A percentile compares a stretch with the other conserved stretches of the same genome.
Evolutionary conservation across 2,797 vertebrate species (phyloP).

Genomic region (Saxicola maurus): DNA sequence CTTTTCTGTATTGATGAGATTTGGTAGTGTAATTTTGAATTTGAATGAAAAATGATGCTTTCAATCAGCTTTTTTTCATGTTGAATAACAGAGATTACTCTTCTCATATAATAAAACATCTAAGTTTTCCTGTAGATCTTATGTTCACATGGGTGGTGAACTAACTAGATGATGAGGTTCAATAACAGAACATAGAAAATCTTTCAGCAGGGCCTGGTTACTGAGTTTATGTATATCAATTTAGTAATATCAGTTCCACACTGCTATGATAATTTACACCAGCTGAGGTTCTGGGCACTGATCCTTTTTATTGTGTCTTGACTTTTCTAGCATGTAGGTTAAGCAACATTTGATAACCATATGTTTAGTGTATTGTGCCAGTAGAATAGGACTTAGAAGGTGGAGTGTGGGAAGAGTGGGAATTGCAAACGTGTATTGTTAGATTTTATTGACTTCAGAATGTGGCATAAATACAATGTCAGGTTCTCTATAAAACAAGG

Average conservation of each 20-base stretch:
- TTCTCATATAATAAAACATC: not conserved
- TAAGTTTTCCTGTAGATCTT: not conserved
- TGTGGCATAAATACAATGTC: not conserved
- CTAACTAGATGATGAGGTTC: not conserved
- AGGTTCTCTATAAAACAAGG: slow-evolving; percentile 13
- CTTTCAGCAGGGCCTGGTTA: slow-evolving; percentile 4
- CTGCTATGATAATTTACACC: slow-evolving; percentile 38
- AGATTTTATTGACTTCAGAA: slow-evolving; percentile 35
- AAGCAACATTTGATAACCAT: slow-evolving; percentile 58
- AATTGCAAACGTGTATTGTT: not conserved
- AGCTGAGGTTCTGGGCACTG: slow-evolving; percentile 49
- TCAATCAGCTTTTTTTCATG: not conserved
- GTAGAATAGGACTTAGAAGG: slow-evolving; percentile 16
- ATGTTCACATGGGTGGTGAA: not conserved
- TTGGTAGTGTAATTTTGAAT: not conserved
- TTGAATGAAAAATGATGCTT: not conserved
- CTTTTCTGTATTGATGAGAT: not conserved
- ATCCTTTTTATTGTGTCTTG: slow-evolving; percentile 47
- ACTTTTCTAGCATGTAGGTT: slow-evolving; percentile 12
- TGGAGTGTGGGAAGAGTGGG: slow-evolving; percentile 14
- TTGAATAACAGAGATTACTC: not conserved
- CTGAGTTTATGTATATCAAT: not conserved
- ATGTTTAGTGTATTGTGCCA: slow-evolving; percentile 25
- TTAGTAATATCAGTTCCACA: not conserved
- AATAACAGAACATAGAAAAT: not conserved